These are phyloP conservation scores for Megatriorchis doriae DNA, from an alignment of 2,113 vertebrate species.

Conservation along the genomic window DNA sequence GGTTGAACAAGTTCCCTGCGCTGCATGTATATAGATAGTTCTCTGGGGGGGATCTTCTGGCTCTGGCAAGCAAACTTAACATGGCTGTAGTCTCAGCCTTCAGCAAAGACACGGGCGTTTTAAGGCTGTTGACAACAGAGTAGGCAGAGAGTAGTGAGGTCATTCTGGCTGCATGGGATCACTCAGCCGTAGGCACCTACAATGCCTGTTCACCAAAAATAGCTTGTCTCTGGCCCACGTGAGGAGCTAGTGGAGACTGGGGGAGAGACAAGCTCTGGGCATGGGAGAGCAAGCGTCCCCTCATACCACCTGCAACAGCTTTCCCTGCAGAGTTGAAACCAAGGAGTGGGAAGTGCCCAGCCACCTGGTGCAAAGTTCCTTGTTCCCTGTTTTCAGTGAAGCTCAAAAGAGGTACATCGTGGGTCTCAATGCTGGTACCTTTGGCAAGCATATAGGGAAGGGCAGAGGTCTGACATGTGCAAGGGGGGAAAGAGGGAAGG, in stretches of 20 bases:
- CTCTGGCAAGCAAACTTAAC: background rate
- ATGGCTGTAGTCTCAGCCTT: background rate
- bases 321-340: background rate
- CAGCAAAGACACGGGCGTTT: background rate
- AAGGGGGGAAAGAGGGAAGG: background rate
- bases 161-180: background rate
- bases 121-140: background rate
- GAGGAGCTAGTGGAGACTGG: background rate
- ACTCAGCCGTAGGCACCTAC: background rate
- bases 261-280: background rate
- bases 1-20: background rate
- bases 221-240: background rate
- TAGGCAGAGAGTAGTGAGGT: background rate
- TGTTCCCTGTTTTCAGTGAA: background rate
- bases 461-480: background rate
- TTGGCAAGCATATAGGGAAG: background rate
- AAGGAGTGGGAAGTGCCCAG: background rate
- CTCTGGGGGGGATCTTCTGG: background rate
- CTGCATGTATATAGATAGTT: background rate
- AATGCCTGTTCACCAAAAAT: background rate
- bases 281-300: background rate
- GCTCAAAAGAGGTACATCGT: accelerated
- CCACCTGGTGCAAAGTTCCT: background rate
- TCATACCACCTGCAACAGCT: background rate
- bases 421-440: background rate